phyloP scores from a whole-genome alignment of 64 coral and sea anemone genomes.

The Montipora capricornis region DNA sequence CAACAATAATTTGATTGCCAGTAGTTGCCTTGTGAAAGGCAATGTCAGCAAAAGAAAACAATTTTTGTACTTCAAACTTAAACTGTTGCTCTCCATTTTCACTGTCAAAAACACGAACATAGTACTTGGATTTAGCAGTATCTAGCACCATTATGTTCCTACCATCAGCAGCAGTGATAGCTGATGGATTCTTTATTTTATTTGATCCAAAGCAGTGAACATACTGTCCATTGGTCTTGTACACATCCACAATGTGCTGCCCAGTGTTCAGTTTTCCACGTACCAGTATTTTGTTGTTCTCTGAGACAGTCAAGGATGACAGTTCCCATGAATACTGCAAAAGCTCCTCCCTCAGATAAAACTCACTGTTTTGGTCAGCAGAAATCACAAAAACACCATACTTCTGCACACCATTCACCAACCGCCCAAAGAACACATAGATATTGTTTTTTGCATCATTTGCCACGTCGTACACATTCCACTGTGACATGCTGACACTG shows the following conservation, averaged over 20 bases:
- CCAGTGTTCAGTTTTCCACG: not conserved
- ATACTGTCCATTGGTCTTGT: not conserved
- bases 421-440: not conserved
- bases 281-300: not conserved
- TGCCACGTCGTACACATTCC: not conserved
- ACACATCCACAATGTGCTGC: not conserved
- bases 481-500: not conserved
- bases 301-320: not conserved
- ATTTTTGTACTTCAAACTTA: not conserved
- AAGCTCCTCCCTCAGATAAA: not conserved
- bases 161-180: not conserved
- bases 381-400: not conserved
- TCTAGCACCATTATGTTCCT: not conserved
- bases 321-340: not conserved
- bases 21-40: not conserved
- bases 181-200: not conserved
- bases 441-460: slow-evolving; percentile 39
- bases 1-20: not conserved
- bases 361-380: no score
- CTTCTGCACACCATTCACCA: no score
- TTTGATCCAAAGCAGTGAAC: not conserved
- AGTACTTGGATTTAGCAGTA: not conserved
- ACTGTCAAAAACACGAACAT: not conserved
- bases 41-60: not conserved
- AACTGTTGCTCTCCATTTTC: not conserved